Percentiles rank a stretch among this genome's conserved stretches.
Conservation (phyloP, 2,797 vertebrate species). For the Rhinophrynus dorsalis region DNA sequence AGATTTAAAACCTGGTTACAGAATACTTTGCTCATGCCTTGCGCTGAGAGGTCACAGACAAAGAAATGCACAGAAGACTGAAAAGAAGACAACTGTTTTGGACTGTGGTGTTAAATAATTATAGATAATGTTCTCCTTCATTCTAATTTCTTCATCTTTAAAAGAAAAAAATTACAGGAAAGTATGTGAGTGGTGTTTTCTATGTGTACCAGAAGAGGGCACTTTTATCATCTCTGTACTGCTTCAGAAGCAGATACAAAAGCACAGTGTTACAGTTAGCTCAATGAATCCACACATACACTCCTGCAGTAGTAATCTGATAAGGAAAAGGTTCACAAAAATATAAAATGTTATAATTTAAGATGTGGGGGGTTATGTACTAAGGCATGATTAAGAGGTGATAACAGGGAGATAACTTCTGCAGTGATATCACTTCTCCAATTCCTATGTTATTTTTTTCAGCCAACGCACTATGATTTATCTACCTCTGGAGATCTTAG, state of each 20-base stretch:
- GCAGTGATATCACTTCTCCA: no score
- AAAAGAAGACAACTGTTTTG: constrained; percentile 13
- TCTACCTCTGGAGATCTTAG: no score
- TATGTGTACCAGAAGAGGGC: constrained; percentile 72
- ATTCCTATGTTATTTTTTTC: no score
- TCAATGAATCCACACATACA: constrained; percentile 38
- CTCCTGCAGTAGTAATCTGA: constrained; percentile 56
- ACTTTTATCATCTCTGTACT: constrained; percentile 65
- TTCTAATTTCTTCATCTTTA: constrained; percentile 23
- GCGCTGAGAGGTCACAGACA: constrained; percentile 57
- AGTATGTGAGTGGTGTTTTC: constrained; percentile 56
- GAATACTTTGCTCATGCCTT: constrained; percentile 56
- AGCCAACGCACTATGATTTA: no score
- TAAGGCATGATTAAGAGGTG: no score
- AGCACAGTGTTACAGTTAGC: constrained; percentile 68
- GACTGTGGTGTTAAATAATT: constrained; percentile 60
- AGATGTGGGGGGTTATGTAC: no score
- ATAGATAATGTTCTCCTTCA: constrained; percentile 55
- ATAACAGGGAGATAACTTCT: no score
- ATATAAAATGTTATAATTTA: constrained; percentile 50
- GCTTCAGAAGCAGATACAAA: constrained; percentile 62
- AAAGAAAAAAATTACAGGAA: constrained; percentile 24
- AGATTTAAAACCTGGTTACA: constrained; percentile 66
- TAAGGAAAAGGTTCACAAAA: constrained; percentile 57
- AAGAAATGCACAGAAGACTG: constrained; percentile 27